Percentiles rank a stretch among this genome's conserved stretches.
Conservation (phyloP, 2,113 vertebrate genomes). For the Parotia lawesii region DNA sequence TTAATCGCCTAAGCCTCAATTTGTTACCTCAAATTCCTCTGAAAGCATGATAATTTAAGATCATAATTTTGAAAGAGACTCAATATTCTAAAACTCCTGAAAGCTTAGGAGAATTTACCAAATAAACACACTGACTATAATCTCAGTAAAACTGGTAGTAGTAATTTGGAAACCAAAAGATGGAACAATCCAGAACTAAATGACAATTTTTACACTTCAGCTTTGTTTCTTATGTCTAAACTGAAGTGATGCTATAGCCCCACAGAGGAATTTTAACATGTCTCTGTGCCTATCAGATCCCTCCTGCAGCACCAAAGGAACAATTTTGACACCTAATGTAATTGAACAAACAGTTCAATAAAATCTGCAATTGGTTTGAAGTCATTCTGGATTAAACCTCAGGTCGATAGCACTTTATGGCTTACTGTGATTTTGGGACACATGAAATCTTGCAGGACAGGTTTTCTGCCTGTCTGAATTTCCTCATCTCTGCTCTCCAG, state of each 20-base stretch:
- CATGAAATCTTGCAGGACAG: not conserved
- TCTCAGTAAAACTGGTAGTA: not conserved
- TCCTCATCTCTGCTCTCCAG: not conserved
- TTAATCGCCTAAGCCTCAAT: not conserved
- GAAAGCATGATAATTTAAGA: not conserved
- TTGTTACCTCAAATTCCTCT: not conserved
- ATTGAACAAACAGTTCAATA: constrained; percentile 46
- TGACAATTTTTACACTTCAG: not conserved
- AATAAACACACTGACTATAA: not conserved
- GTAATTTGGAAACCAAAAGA: not conserved
- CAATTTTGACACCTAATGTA: constrained; percentile 41
- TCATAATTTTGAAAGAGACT: not conserved
- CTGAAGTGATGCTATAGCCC: not conserved
- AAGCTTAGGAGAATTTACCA: not conserved
- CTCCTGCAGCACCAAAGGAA: not conserved
- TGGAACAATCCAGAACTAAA: constrained; percentile 15
- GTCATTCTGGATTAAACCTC: constrained; percentile 34
- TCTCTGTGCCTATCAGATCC: constrained; percentile 9
- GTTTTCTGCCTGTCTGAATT: not conserved
- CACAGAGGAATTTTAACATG: not conserved
- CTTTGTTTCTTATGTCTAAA: not conserved
- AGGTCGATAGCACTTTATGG: not conserved
- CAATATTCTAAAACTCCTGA: not conserved
- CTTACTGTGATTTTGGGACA: not conserved
- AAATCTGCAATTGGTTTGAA: constrained; percentile 46